Base-by-base conservation (phyloP, 2,888 invertebrate species). In the Epirrhoe tristata region DNA sequence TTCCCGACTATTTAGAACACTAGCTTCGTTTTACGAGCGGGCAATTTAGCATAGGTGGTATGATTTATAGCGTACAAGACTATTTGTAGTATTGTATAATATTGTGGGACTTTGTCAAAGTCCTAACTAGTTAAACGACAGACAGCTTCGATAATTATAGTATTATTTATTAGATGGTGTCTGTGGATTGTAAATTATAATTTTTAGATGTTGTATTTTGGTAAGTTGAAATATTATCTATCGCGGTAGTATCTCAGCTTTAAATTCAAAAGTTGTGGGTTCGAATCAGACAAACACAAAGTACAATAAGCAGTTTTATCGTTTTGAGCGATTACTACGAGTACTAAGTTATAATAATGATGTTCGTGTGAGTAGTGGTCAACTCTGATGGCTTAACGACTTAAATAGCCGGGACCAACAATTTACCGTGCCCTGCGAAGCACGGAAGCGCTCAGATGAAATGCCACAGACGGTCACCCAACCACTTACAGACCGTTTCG, bases 11-110 rank as follows among this genome's bases (percentile, higher is more conserved):
- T 68, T 70, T 62, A 60, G 64, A 70, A 63, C 68, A 53, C 34
- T 52, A 36, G 58, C 61, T 46, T 55, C 24, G 62, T 58, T 66
- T 68, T 68, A 70, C 63, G 68, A 64, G 52, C 58, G 34, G 51
- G 54, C 51, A 64, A 70, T 70, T 66, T 54, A 59, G 56, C 59
- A 66, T 66, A 67, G 69, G 70, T 72, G 48, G 63, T 59, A 36
- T 70, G 66, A 70, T 68, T 59, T 63, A 68, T 54, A 17, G 14
- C 12, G 14, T 58, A 66, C 36, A 58, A 60, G 17, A 63, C 60
- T 60, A 16, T 54, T 63, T 50, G 31, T 32, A 58, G 34, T 14
- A 53, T 46, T 55, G 43, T 34, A n/a, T 10, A 58, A 39, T 12
- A 24, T 46, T 54, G 48, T 50, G 48, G 63, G 46, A 58, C 17